Conservation (phyloP, 2,113 vertebrate genomes). For the Planiliza haematocheilus region DNA sequence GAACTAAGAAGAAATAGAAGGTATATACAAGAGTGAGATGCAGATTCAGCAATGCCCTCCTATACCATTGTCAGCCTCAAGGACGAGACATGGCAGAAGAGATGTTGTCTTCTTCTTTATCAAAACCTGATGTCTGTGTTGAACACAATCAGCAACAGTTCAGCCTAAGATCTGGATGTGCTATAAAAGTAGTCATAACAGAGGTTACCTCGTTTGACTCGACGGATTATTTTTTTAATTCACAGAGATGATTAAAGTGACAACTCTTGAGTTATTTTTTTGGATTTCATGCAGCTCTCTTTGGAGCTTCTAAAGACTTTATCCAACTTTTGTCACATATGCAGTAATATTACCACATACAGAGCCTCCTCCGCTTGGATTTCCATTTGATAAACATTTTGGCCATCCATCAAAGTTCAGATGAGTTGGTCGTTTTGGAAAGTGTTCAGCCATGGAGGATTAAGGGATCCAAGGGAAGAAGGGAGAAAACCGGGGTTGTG, state of each 20-base stretch:
- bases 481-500: slow-evolving; percentile 30
- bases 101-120: not conserved
- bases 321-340: not conserved
- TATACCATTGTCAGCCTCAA: not conserved
- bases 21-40: not conserved
- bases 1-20: not conserved
- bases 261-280: slow-evolving; percentile 2
- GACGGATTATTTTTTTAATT: no score
- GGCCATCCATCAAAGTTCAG: slow-evolving; percentile 60
- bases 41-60: not conserved
- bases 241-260: not conserved
- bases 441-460: slow-evolving; percentile 69
- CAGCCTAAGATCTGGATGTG: not conserved
- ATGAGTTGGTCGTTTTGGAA: slow-evolving; percentile 54
- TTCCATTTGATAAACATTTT: slow-evolving; percentile 60
- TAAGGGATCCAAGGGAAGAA: slow-evolving; percentile 54
- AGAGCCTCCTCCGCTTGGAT: not conserved
- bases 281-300: not conserved
- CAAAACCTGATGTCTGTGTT: no score
- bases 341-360: not conserved
- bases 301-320: not conserved
- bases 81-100: not conserved
- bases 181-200: not conserved
- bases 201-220: no score
- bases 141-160: not conserved